Percentiles rank a stretch among this genome's conserved stretches.
Evolutionary conservation across 2,797 vertebrate species (phyloP).

Genomic region (Alosa sapidissima): DNA sequence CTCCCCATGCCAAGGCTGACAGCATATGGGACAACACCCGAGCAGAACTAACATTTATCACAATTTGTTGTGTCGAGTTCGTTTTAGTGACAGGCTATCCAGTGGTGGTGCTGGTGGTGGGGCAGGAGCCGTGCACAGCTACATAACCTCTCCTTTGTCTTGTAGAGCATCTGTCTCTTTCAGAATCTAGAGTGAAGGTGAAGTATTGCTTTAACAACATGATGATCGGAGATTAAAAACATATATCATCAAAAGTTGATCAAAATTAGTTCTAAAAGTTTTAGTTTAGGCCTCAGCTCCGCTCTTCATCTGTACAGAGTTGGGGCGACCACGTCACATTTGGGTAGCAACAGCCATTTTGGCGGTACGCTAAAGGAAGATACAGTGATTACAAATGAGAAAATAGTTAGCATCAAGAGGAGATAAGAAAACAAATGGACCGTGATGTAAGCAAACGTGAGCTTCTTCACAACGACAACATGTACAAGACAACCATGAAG

Average conservation of each 20-base stretch:
- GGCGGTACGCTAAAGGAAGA: too few species aligned
- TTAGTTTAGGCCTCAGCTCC: too few species aligned
- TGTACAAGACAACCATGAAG: too few species aligned
- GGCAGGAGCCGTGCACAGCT: not conserved
- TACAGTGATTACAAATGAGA: too few species aligned
- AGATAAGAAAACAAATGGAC: too few species aligned
- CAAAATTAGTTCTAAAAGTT: too few species aligned
- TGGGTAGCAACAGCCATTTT: too few species aligned
- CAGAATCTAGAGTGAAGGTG: not conserved
- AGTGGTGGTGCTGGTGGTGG: not conserved
- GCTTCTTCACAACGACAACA: too few species aligned
- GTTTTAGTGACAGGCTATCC: slow-evolving; percentile 32
- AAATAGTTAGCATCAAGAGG: too few species aligned
- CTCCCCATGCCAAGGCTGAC: slow-evolving; percentile 21
- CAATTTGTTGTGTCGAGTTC: slow-evolving; percentile 27
- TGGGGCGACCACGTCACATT: too few species aligned
- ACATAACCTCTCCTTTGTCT: not conserved
- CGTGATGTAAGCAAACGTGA: too few species aligned
- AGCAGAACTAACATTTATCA: slow-evolving; percentile 31
- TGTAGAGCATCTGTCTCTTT: not conserved
- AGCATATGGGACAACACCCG: slow-evolving; percentile 15
- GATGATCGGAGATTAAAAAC: not conserved
- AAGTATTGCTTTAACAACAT: not conserved
- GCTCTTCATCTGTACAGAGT: too few species aligned
- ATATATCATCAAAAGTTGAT: not conserved